Evolutionary conservation across 1,140 invertebrate genomes (phyloP).

Genomic region (Solenopsis fugax): DNA sequence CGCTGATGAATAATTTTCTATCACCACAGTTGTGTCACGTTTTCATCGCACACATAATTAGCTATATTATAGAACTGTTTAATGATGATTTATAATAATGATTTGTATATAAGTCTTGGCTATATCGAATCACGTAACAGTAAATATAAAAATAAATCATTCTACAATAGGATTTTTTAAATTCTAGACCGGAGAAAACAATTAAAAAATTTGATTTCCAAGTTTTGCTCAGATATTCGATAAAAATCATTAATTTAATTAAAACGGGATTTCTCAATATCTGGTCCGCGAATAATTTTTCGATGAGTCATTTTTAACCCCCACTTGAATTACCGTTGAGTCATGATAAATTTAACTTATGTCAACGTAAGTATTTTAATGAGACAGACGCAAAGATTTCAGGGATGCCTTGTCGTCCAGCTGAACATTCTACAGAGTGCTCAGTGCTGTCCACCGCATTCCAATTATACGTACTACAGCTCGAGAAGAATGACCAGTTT

Average conservation of each 20-base stretch:
- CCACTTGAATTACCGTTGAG: neutral
- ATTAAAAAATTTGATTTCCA: neutral
- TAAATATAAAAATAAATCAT: neutral
- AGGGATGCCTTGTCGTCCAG: neutral
- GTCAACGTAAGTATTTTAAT: constrained; percentile 50
- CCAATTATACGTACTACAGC: neutral
- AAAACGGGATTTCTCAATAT: neutral
- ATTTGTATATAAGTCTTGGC: neutral
- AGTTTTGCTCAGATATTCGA: neutral
- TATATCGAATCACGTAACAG: neutral
- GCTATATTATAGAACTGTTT: neutral
- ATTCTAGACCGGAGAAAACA: neutral
- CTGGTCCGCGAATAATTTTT: neutral
- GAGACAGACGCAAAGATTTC: constrained; percentile 29
- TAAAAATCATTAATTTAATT: neutral
- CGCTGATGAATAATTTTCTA: neutral
- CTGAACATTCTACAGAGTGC: neutral
- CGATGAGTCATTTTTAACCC: neutral
- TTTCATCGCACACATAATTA: constrained; percentile 16
- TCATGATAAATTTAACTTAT: neutral
- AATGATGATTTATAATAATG: neutral
- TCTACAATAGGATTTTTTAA: neutral
- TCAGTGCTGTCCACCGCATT: neutral
- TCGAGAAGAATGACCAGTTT: neutral
- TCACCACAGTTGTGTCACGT: neutral